Base-by-base conservation (phyloP, 2,797 vertebrate species). In the Sandelia bainsii region DNA sequence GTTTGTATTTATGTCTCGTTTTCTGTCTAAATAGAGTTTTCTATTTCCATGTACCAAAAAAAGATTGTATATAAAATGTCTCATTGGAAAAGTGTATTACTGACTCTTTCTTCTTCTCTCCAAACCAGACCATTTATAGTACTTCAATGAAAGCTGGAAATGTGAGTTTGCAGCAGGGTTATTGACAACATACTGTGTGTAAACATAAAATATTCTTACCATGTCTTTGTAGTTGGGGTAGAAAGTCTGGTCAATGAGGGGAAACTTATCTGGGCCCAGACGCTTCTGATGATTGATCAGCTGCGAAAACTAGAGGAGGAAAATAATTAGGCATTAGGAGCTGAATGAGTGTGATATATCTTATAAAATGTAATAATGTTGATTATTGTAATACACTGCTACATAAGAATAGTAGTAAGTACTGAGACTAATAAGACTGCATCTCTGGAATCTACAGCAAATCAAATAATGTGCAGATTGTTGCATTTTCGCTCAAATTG, bases 201-300 rank as follows among this genome's bases (percentile, higher is more conserved):
- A 51, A 69, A 50, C 23, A 52, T 22, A 12, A 49, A 63, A 39
- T 79, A 19, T 63, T 92, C 96, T 65, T 95, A 99, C 98, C 98
- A 99, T 99, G 93, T 99, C 98, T 93, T 93, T 98, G 91, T 99
- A 97, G 93, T 99, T 99, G n/a, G 98, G 97, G 80, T 99, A 99
- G 93, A 97, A 99, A 0, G 96, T 98, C 87, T 99, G 98, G 76
- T 98, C 96, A 52, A 99, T 98, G 22, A 99, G 94, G 29, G 98
- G 98, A 66, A 99, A 99, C 89, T 96, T 98, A 59, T 99, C 98
- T 5, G 95, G 90, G 72, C 98, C 98, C 86, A 99, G 49, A 25
- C 84, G 91, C 94, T 96, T 98, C 91, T 95, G 96, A 90, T 95
- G 95, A 84, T 91, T 95, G 82, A 98, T 95, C 92, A 99, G 93